Conservation (phyloP, 2,888 invertebrate species). For the Caenorhabditis plicata region DNA sequence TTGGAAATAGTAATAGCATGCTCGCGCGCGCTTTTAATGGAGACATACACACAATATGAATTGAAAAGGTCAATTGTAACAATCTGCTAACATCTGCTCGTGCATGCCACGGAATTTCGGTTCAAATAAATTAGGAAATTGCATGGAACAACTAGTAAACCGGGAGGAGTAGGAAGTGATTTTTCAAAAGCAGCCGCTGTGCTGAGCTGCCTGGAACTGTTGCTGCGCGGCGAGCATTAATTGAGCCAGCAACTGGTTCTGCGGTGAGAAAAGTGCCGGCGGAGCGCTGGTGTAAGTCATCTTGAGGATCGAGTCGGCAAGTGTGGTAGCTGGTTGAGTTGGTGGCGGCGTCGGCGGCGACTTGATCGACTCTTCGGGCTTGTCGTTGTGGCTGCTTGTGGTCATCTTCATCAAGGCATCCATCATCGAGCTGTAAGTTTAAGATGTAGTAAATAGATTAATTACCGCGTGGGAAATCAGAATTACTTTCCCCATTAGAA, state of each 20-base stretch:
- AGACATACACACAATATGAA: no score
- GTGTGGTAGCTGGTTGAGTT: not conserved
- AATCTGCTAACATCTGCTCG: no score
- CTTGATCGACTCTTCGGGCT: not conserved
- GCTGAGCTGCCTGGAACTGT: constrained; percentile 12
- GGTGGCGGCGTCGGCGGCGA: not conserved
- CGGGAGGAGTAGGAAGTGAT: not conserved
- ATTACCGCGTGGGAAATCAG: not conserved
- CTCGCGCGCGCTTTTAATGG: no score
- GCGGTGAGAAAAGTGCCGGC: constrained; percentile 7
- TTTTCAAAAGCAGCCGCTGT: no score
- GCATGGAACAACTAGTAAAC: no score
- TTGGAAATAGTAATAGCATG: no score
- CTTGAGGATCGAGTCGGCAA: not conserved
- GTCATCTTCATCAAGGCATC: constrained; percentile 28
- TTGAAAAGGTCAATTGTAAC: no score
- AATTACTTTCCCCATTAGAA: no score
- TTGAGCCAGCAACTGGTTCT: constrained; percentile 16
- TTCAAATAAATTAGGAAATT: no score
- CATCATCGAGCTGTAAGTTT: constrained; percentile 34
- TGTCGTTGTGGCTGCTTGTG: not conserved
- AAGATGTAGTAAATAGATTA: not conserved
- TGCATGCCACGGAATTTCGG: no score
- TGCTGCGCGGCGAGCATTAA: constrained; percentile 22
- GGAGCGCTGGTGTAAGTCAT: not conserved